Evolutionary conservation across 2,113 vertebrate species (phyloP).

Genomic region (Spermophilus dauricus): DNA sequence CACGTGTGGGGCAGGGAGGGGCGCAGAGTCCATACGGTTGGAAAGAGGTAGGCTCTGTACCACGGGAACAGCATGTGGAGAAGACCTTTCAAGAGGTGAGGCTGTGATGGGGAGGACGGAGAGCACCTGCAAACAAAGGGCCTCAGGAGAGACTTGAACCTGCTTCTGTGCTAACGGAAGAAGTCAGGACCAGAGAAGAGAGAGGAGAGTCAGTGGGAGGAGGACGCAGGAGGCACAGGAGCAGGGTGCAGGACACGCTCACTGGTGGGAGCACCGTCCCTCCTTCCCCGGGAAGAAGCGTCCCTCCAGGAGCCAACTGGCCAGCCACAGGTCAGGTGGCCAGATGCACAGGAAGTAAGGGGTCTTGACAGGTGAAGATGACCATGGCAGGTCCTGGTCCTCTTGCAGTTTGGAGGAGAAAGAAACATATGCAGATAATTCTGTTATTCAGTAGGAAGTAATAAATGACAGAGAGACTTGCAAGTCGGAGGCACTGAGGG

Average conservation of each 20-base stretch:
- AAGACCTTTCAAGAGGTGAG: background rate
- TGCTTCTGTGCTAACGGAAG: background rate
- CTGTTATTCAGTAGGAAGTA: background rate
- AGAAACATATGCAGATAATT: background rate
- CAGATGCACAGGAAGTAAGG: background rate
- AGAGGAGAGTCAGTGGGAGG: background rate
- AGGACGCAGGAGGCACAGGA: too few species aligned
- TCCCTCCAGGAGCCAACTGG: background rate
- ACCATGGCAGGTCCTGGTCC: background rate
- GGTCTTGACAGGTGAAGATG: background rate
- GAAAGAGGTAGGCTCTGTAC: background rate
- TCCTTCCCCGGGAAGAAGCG: background rate
- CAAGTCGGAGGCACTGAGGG: background rate
- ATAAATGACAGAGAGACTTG: background rate
- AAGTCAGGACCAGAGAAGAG: background rate
- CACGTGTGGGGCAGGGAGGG: background rate
- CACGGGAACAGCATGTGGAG: background rate
- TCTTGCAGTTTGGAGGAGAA: too few species aligned
- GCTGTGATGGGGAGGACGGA: background rate
- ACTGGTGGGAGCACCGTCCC: background rate
- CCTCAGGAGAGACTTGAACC: background rate
- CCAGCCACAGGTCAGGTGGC: fast-evolving
- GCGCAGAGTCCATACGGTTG: background rate
- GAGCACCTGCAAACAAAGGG: background rate
- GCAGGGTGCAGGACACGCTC: fast-evolving